Base-by-base conservation (phyloP, 2,113 vertebrate genomes). In the Semicossyphus pulcher region DNA sequence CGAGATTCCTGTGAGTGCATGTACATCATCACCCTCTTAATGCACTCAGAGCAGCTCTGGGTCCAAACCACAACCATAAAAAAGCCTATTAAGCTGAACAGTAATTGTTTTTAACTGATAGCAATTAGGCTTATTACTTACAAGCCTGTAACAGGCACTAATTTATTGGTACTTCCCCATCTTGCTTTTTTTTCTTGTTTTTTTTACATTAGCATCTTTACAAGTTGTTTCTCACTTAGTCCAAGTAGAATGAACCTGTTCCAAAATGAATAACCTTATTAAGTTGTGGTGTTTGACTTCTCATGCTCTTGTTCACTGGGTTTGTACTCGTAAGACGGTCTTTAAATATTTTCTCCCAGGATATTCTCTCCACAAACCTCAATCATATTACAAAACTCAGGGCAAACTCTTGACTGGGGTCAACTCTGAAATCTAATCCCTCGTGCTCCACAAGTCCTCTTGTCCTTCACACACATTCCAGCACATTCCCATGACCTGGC, bases 381-480 rank as follows among this genome's bases (percentile, higher is more conserved):
- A 84, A 65, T 80, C 45, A 76, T 5, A 23, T 52, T 44, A 23
- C 34, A 62, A 26, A 21, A 83, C 28, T 44, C 23, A 32, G 28
- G 44, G 32, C 28, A 77, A 71, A 64, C 26, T 58, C 26, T 28
- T 45, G 12, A 69, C 57, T 42, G 20, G 41, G 64, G 61, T 65
- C 18, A 47, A 61, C 57, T 41, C 31, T 52, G 14, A 58, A 71
- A 1, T 54, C 29, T 66, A 54, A 66, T 76, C 47, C 51, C 60
- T 32, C 59, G 31, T 47, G 48, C 47, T 77, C 31, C 42, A 20
- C 20, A 39, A 63, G 65, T 76, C 37, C 70, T 73, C 62, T 48
- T 61, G 56, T 68, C 67, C 52, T 51, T 56, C 16, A 67, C 29
- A 56, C 62, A 80, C 76, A 85, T 77, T 86, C 73, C 76, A 78